Conservation (phyloP, 1,140 invertebrate species). For the Aradophagus sp. region DNA sequence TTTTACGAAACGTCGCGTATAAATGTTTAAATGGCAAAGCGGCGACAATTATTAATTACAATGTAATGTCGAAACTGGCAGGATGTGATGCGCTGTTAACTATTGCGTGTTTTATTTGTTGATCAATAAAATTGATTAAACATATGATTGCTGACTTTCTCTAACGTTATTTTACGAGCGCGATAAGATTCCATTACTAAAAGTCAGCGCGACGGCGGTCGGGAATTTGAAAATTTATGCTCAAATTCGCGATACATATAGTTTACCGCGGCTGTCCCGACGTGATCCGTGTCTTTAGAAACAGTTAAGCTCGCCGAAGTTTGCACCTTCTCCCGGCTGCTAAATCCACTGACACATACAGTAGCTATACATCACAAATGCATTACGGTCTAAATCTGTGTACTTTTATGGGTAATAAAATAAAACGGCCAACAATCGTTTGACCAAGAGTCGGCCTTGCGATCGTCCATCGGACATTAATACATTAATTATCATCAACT, state of each 20-base stretch:
- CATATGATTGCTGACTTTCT: no score
- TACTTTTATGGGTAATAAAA: slow-evolving; percentile 75
- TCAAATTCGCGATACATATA: slow-evolving; percentile 36
- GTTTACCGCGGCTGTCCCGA: slow-evolving; percentile 32
- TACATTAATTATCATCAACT: slow-evolving; percentile 33
- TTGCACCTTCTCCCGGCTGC: slow-evolving; percentile 48
- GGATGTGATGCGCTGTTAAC: no score
- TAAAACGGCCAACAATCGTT: slow-evolving; percentile 69
- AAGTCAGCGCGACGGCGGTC: slow-evolving; percentile 24
- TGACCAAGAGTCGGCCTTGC: slow-evolving; percentile 48
- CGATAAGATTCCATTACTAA: no score
- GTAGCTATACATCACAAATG: slow-evolving; percentile 68
- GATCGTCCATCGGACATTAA: slow-evolving; percentile 36
- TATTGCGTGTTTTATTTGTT: no score
- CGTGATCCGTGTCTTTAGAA: slow-evolving; percentile 27
- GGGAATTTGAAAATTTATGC: slow-evolving; percentile 43
- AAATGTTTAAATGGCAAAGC: no score
- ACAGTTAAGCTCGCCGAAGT: slow-evolving; percentile 46
- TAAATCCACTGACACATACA: slow-evolving; percentile 52
- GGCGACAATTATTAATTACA: no score
- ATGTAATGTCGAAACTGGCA: no score
- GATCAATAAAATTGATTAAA: no score
- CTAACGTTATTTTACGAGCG: no score
- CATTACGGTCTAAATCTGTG: slow-evolving; percentile 74
- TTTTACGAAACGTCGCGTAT: no score